These are phyloP conservation scores for Aradophagus sp. DNA, from an alignment of 1,140 invertebrate genomes.

Conservation along the genomic window DNA sequence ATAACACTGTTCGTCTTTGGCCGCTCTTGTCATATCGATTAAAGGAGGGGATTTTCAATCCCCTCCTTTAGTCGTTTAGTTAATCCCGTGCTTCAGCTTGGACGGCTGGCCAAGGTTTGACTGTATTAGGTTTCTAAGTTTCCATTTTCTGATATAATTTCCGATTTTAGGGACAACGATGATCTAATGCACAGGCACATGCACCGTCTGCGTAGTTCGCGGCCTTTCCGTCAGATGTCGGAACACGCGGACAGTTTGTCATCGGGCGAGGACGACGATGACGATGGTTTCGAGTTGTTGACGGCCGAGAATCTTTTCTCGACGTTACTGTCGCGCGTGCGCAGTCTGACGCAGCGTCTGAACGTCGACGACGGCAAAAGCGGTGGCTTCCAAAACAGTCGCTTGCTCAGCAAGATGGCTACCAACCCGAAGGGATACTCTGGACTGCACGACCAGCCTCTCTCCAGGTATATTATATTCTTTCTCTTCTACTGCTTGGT, in stretches of 20 bases:
- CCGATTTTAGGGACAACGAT: constrained; percentile 66
- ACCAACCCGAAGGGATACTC: constrained; percentile 68
- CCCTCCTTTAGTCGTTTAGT: no score
- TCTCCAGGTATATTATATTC: constrained; percentile 65
- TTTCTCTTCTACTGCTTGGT: constrained; percentile 35
- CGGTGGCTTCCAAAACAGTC: constrained; percentile 77
- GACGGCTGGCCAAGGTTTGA: no score
- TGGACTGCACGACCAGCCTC: constrained; percentile 65
- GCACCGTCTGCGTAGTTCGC: constrained; percentile 84
- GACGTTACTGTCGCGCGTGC: constrained; percentile 87
- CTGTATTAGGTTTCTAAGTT: no score
- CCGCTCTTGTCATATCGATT: no score
- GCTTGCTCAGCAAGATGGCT: constrained; percentile 71
- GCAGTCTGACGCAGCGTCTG: constrained; percentile 87
- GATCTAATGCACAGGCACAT: constrained; percentile 77
- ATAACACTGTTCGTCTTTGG: no score
- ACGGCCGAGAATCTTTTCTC: constrained; percentile 94
- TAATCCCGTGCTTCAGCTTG: no score
- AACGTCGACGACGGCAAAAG: constrained; percentile 84
- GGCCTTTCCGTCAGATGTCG: constrained; percentile 80
- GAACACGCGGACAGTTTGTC: constrained; percentile 87
- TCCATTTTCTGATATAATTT: no score
- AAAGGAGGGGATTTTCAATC: no score
- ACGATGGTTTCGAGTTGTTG: constrained; percentile 91
- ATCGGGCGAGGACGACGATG: constrained; percentile 90